A percentile compares a stretch with the other conserved stretches of the same genome.
phyloP scores from a whole-genome alignment of 2,113 vertebrate genomes.

The Cairina moschata region DNA sequence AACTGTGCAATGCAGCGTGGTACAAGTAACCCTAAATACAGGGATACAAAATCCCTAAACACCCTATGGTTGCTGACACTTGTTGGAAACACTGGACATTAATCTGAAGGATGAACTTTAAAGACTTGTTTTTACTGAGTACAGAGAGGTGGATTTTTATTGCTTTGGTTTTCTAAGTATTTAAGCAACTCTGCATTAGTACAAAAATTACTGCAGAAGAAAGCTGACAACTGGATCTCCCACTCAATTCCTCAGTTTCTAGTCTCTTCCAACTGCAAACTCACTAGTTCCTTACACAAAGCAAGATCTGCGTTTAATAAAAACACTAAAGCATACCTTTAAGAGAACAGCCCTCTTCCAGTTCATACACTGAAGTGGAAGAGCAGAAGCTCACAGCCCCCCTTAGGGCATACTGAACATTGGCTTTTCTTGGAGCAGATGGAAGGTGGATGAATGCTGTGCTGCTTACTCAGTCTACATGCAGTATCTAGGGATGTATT shows the following conservation, averaged over 20 bases:
- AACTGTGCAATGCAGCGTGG: rapidly evolving
- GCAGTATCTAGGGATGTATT: neutral
- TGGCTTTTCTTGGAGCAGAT: too few species aligned
- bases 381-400: neutral
- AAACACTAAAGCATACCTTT: neutral
- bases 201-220: neutral
- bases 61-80: neutral
- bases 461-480: neutral
- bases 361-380: neutral
- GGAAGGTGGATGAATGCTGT: neutral
- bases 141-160: neutral
- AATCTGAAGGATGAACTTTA: neutral
- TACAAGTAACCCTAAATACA: rapidly evolving
- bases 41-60: neutral
- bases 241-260: neutral
- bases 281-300: neutral
- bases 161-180: neutral
- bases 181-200: neutral
- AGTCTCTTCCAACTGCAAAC: neutral
- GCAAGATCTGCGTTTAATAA: neutral
- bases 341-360: too few species aligned
- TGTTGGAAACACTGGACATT: neutral
- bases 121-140: neutral
- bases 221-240: neutral
- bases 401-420: too few species aligned